These are phyloP conservation scores for Tychaedon coryphoeus DNA, from an alignment of 2,113 vertebrate genomes.

Conservation along the genomic window DNA sequence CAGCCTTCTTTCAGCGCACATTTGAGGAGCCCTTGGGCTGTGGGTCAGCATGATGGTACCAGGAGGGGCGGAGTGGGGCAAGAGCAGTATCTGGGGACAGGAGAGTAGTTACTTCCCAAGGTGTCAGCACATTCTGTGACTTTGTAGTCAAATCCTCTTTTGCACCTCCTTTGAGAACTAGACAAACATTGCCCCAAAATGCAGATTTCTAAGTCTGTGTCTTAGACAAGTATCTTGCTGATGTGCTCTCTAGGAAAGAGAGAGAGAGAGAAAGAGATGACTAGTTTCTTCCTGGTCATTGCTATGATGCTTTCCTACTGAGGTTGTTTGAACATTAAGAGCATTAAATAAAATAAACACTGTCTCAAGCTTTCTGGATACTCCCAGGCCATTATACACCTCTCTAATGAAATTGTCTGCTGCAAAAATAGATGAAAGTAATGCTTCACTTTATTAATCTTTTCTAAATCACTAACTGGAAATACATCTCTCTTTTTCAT, in stretches of 20 bases:
- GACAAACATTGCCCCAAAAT: neutral
- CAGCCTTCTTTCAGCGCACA: accelerated
- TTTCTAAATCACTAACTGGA: neutral
- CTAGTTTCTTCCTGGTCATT: neutral
- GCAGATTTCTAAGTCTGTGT: neutral
- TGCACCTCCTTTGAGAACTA: neutral
- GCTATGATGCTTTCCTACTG: neutral
- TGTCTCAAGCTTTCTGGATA: neutral
- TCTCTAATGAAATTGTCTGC: neutral
- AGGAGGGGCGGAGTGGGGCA: neutral
- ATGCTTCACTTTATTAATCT: neutral
- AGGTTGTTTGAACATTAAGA: neutral
- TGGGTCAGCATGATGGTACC: accelerated
- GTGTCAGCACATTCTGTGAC: neutral
- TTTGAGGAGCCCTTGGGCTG: neutral
- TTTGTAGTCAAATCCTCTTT: neutral
- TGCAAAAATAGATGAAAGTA: neutral
- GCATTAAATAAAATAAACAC: neutral
- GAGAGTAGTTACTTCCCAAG: neutral
- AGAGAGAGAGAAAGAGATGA: neutral
- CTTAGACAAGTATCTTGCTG: neutral
- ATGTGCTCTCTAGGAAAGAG: neutral
- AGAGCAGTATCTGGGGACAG: accelerated
- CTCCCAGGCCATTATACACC: neutral
- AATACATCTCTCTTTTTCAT: neutral